Conservation (phyloP, 1,140 invertebrate species). For the Megalopta genalis region DNA sequence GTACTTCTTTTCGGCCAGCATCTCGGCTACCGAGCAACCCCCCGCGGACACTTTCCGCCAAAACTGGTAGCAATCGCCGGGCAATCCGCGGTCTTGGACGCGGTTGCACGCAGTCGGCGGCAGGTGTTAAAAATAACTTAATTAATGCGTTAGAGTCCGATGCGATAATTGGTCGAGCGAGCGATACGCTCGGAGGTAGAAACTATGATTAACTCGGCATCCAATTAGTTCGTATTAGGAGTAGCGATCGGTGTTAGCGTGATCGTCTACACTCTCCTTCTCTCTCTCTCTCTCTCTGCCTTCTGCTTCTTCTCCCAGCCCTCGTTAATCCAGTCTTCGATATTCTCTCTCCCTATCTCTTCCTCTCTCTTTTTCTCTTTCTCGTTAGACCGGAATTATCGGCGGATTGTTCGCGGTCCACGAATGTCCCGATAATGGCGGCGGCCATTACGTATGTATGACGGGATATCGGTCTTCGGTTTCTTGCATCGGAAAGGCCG, state of each 20-base stretch:
- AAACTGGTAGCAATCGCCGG: background rate
- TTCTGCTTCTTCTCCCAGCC: background rate
- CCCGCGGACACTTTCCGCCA: background rate
- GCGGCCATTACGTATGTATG: conserved; percentile 62
- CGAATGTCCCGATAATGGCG: conserved; percentile 75
- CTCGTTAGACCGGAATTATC: conserved; percentile 66
- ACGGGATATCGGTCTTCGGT: conserved; percentile 48
- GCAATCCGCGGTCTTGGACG: background rate
- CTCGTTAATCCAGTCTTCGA: background rate
- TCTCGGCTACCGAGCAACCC: background rate
- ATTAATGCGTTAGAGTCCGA: conserved; percentile 66
- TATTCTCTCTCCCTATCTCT: background rate
- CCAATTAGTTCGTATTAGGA: conserved; percentile 71
- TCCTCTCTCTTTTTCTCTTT: background rate
- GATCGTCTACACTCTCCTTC: background rate
- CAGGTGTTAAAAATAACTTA: conserved; percentile 73
- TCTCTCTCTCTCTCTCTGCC: background rate
- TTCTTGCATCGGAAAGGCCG: conserved; percentile 40
- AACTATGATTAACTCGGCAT: conserved; percentile 67
- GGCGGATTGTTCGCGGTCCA: conserved; percentile 67
- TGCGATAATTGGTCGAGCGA: conserved; percentile 62
- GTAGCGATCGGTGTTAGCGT: conserved; percentile 14
- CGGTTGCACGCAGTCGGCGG: background rate
- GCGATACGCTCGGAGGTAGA: conserved; percentile 44
- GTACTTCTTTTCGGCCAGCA: background rate